Conservation (phyloP, 2,113 vertebrate genomes). For the Lagopus muta region DNA sequence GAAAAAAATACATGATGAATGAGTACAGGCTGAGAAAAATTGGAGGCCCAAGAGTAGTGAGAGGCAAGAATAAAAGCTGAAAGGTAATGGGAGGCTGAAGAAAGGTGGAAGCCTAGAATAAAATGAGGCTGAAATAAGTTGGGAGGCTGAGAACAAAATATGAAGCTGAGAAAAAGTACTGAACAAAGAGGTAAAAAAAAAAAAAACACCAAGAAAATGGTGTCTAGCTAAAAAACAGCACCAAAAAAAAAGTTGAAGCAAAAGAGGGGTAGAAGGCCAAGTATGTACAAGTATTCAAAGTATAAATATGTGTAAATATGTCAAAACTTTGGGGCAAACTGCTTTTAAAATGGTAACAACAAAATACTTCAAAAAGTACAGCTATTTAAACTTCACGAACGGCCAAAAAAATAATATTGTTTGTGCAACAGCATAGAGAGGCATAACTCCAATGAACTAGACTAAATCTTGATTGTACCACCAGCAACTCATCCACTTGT, state of each 20-base stretch:
- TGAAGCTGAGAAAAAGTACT: background rate
- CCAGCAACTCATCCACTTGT: background rate
- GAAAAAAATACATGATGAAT: background rate
- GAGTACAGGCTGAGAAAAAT: background rate
- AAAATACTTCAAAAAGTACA: background rate
- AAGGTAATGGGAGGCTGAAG: background rate
- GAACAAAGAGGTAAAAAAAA: background rate
- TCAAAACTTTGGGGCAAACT: background rate
- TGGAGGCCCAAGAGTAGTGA: background rate
- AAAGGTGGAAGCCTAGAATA: background rate
- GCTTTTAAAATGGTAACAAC: background rate
- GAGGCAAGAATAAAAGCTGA: background rate
- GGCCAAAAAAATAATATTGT: background rate
- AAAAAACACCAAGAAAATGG: background rate
- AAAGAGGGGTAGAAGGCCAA: background rate
- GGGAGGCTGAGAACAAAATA: background rate
- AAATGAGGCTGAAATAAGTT: background rate
- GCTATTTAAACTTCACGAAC: background rate
- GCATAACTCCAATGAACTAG: background rate
- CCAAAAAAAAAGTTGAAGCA: background rate
- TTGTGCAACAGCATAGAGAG: background rate
- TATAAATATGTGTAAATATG: background rate
- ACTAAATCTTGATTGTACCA: background rate
- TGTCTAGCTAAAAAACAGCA: background rate
- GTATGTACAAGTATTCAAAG: background rate